Evolutionary conservation across 2,888 invertebrate genomes (phyloP), one percentile per base, ranked within the genome.

Genomic region (Drosophila austrosaltans): DNA sequence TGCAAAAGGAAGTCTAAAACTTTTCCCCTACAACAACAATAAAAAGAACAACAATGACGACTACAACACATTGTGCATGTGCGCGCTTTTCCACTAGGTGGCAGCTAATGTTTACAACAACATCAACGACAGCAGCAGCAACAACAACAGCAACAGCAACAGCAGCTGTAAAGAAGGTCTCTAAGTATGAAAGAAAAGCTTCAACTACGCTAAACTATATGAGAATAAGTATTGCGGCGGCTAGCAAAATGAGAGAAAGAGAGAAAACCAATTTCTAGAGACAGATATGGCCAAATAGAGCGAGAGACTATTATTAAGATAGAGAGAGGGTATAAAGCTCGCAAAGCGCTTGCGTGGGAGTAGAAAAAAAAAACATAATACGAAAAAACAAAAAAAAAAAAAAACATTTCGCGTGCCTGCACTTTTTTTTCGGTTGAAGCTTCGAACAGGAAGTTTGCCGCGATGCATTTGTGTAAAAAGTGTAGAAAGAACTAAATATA

Each of bases 211-310:
- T 28, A 66, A 48, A 12, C 48, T 25, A 25, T 48, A 25, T 4
- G 10, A 22, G 48, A 8, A 48, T 36, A 80, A 82, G 72, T 84
- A 83, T 85, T 82, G 82, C 76, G 86, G 82, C 76, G 86, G 83
- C 75, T 82, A 83, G 79, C 85, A 56, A 48, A 48, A 10, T 12
- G 48, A 48, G 48, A 48, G 48, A 40, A 40, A 16, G 16, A 16
- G 16, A 16, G 16, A 16, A 16, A 16, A 16, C 16, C 12, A 40
- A 40, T 36, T 36, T 36, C 36, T 36, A 36, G 36, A 36, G 36
- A 36, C 36, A 36, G 36, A 36, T 36, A 36, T 36, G 36, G 36
- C 36, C 36, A 40, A 40, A 25, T 12, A 48, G 25, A 25, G 25
- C 16, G 10, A 7, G 2, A 8, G 44, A 42, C 6, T 20, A 25